These are phyloP conservation scores for Lamprologus speciosus DNA, from an alignment of 2,113 vertebrate genomes.

Conservation along the genomic window DNA sequence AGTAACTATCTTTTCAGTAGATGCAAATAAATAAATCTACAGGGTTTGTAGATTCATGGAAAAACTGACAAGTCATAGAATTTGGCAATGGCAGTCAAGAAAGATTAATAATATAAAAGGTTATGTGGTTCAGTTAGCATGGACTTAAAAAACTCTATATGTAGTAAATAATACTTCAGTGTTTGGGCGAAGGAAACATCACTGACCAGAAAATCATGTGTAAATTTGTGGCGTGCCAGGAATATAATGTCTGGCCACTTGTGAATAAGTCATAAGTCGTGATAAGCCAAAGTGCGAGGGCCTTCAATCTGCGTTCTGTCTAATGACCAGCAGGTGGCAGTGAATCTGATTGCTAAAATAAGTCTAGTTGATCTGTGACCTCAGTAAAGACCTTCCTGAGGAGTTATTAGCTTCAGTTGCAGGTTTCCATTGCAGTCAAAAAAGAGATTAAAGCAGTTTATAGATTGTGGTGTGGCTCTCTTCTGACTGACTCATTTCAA, in stretches of 20 bases:
- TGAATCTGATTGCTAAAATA: neutral
- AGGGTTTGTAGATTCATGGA: neutral
- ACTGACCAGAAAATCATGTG: neutral
- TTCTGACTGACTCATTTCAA: neutral
- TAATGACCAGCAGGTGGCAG: neutral
- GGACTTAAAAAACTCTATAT: neutral
- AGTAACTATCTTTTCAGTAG: neutral
- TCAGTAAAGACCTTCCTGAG: neutral
- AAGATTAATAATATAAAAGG: neutral
- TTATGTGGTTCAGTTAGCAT: neutral
- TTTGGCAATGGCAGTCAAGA: neutral
- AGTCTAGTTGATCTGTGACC: neutral
- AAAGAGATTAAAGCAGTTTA: neutral
- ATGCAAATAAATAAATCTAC: neutral
- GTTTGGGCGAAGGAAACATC: neutral
- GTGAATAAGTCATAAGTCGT: neutral
- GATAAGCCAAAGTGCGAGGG: neutral
- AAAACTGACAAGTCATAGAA: neutral
- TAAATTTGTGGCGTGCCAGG: neutral
- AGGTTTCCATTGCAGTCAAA: neutral
- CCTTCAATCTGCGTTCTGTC: neutral
- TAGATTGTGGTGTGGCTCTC: neutral
- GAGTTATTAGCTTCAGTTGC: neutral
- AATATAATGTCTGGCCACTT: neutral
- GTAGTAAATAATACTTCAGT: neutral